Conservation (phyloP, 2,113 vertebrate genomes). For the Dasyurus viverrinus region DNA sequence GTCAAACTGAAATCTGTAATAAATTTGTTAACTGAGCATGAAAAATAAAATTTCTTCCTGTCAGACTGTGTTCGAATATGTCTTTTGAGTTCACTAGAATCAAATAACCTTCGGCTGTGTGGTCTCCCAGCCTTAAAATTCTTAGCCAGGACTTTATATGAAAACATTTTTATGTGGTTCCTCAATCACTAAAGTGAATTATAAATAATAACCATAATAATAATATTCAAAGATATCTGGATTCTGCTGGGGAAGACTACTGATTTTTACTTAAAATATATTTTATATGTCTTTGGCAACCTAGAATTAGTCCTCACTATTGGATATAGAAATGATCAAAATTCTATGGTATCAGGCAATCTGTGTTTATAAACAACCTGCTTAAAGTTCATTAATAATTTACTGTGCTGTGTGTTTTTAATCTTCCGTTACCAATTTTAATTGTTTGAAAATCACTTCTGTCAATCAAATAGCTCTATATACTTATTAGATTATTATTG, state of each 20-base stretch:
- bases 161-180: constrained; percentile 19
- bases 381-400: not conserved
- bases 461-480: not conserved
- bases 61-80: constrained; percentile 51
- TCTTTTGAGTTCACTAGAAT: constrained; percentile 49
- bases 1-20: constrained; percentile 76
- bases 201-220: too few species aligned
- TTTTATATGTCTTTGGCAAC: not conserved
- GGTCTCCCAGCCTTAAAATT: not conserved
- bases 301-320: not conserved
- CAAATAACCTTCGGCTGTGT: not conserved
- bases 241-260: not conserved
- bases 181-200: not conserved
- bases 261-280: not conserved
- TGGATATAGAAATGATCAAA: not conserved
- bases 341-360: not conserved
- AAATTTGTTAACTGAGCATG: constrained; percentile 79
- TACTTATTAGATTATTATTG: not conserved
- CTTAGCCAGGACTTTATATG: not conserved
- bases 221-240: not conserved
- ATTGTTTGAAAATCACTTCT: not conserved
- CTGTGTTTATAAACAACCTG: not conserved
- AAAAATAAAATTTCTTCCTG: constrained; percentile 78
- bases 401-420: not conserved
- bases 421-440: not conserved